A percentile compares a stretch with the other conserved stretches of the same genome.
Evolutionary conservation across 1,140 invertebrate species (phyloP).

Genomic region (Asobara japonica): DNA sequence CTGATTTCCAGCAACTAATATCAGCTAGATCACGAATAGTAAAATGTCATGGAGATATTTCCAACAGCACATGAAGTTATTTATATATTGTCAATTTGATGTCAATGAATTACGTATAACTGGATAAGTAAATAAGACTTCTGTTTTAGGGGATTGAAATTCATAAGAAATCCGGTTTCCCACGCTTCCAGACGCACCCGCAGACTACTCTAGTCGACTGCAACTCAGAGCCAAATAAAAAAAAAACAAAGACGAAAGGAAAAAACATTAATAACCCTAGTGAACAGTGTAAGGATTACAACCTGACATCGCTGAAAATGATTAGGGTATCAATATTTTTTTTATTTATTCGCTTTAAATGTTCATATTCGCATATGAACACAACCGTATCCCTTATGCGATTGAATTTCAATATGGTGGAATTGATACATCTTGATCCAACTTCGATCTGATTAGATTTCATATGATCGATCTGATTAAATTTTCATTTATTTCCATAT

Average conservation of each 20-base stretch:
- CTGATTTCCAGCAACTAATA: neutral
- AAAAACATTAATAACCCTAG: conserved; percentile 32
- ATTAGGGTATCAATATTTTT: too few species aligned
- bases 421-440: too few species aligned
- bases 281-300: too few species aligned
- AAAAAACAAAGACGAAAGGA: conserved; percentile 18
- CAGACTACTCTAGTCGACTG: conserved; percentile 39
- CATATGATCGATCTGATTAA: too few species aligned
- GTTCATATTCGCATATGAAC: too few species aligned
- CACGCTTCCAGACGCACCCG: conserved; percentile 37
- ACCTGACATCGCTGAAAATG: too few species aligned
- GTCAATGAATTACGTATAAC: conserved; percentile 34
- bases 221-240: conserved; percentile 24
- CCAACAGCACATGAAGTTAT: neutral
- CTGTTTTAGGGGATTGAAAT: conserved; percentile 48
- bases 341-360: too few species aligned
- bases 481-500: too few species aligned
- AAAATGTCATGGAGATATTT: conserved; percentile 37
- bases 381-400: too few species aligned
- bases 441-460: too few species aligned
- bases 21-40: conserved; percentile 35
- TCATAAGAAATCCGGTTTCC: conserved; percentile 42
- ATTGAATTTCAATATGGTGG: too few species aligned
- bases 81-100: neutral
- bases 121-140: conserved; percentile 34